Conservation (phyloP, 2,797 vertebrate genomes). For the Poecile montanus region DNA sequence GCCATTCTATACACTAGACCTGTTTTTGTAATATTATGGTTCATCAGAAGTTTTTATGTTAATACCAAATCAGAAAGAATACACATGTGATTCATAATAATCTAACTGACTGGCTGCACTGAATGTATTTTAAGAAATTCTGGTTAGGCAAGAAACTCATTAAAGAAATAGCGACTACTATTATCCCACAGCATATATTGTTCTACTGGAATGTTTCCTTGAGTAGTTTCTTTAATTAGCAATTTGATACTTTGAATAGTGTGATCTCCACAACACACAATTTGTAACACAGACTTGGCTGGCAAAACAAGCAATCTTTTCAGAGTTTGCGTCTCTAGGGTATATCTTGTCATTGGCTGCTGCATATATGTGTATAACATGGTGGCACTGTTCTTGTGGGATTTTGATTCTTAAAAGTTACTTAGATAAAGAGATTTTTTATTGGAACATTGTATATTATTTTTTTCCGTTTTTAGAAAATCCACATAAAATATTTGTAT, state of each 20-base stretch:
- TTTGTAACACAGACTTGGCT: slow-evolving; percentile 56
- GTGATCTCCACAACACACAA: slow-evolving; percentile 39
- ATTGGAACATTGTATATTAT: slow-evolving; percentile 11
- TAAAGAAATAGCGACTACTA: slow-evolving; percentile 67
- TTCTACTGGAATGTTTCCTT: slow-evolving; percentile 61
- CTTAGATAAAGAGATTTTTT: slow-evolving; percentile 20
- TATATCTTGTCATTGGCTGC: slow-evolving; percentile 55
- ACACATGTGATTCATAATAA: slow-evolving; percentile 71
- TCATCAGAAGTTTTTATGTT: slow-evolving; percentile 65
- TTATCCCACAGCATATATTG: slow-evolving; percentile 67
- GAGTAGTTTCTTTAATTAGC: slow-evolving; percentile 65
- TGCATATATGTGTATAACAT: not conserved
- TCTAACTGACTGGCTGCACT: slow-evolving; percentile 51
- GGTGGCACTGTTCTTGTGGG: slow-evolving; percentile 27
- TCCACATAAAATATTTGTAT: slow-evolving; percentile 46
- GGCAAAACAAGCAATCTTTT: slow-evolving; percentile 47
- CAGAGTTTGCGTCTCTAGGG: slow-evolving; percentile 53
- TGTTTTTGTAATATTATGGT: slow-evolving; percentile 44
- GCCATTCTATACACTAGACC: slow-evolving; percentile 25
- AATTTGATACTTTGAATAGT: slow-evolving; percentile 62
- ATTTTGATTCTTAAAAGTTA: slow-evolving; percentile 55
- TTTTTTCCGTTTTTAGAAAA: not conserved
- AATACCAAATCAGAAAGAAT: slow-evolving; percentile 57
- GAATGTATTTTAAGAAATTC: slow-evolving; percentile 44
- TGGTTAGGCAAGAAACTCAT: slow-evolving; percentile 58